Percentiles rank a stretch among this genome's conserved stretches.
Conservation (phyloP, 1,140 invertebrate species). For the Belonocnema kinseyi region DNA sequence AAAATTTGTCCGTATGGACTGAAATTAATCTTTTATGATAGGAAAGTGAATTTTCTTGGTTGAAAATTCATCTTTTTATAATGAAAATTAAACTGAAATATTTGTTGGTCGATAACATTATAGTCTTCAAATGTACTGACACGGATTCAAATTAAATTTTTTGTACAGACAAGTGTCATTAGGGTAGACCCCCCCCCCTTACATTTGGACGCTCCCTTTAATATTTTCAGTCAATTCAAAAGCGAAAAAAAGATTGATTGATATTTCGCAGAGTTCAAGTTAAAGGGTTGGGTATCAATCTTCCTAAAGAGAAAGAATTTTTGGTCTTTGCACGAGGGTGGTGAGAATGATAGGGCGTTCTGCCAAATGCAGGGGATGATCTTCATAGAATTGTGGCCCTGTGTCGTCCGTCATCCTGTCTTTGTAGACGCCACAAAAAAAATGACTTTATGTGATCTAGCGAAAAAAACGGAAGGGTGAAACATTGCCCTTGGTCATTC, state of each 20-base stretch:
- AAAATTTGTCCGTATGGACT: too few relatives aligned
- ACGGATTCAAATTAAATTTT: too few relatives aligned
- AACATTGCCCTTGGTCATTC: constrained; percentile 42
- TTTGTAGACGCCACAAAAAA: constrained; percentile 42
- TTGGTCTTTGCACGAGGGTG: constrained; percentile 39
- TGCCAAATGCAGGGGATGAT: constrained; percentile 40
- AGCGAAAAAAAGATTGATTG: background rate
- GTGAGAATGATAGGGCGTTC: constrained; percentile 35
- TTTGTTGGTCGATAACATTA: too few relatives aligned
- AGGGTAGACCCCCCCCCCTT: too few relatives aligned
- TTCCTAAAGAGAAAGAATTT: constrained; percentile 39
- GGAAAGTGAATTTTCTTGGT: too few relatives aligned
- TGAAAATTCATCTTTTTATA: too few relatives aligned
- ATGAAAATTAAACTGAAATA: too few relatives aligned
- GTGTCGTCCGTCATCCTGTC: constrained; percentile 52
- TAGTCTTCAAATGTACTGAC: too few relatives aligned
- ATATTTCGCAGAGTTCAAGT: constrained; percentile 42
- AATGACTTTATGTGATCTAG: constrained; percentile 38
- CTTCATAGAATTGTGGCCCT: constrained; percentile 45
- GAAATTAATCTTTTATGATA: too few relatives aligned
- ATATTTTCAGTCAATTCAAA: background rate
- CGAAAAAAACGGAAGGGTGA: constrained; percentile 38
- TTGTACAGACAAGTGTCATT: too few relatives aligned
- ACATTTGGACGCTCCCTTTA: too few relatives aligned
- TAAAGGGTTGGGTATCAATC: constrained; percentile 22